Conservation (phyloP, 2,888 invertebrate species). For the Stenodera caucasica region DNA sequence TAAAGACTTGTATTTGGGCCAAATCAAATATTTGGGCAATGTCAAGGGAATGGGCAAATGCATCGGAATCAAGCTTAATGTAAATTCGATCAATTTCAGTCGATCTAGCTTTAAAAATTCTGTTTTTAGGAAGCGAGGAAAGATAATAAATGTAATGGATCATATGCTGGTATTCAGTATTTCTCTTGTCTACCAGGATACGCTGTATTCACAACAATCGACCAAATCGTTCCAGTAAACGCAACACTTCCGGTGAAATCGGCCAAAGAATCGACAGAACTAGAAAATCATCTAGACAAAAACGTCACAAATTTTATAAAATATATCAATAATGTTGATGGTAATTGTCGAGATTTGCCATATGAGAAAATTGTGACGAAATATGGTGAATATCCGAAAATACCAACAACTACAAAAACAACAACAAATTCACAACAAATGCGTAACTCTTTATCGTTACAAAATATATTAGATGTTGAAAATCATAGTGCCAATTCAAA, state of each 20-base stretch:
- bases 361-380: slow-evolving; percentile 48
- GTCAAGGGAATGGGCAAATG: slow-evolving; percentile 61
- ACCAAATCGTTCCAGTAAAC: slow-evolving; percentile 40
- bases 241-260: slow-evolving; percentile 21
- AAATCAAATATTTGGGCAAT: slow-evolving; percentile 60
- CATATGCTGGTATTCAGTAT: slow-evolving; percentile 51
- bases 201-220: slow-evolving; percentile 53
- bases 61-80: slow-evolving; percentile 62
- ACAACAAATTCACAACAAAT: slow-evolving; percentile 37
- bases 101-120: background rate
- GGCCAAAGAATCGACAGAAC: slow-evolving; percentile 26
- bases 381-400: slow-evolving; percentile 41
- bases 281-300: slow-evolving; percentile 39
- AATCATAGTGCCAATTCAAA: slow-evolving; percentile 48
- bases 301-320: slow-evolving; percentile 38
- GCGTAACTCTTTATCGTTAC: slow-evolving; percentile 48
- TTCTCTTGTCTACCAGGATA: slow-evolving; percentile 50
- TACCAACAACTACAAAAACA: slow-evolving; percentile 20
- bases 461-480: slow-evolving; percentile 48
- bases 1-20: slow-evolving; percentile 49
- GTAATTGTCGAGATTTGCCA: slow-evolving; percentile 30
- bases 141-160: slow-evolving; percentile 51
- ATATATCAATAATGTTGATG: slow-evolving; percentile 10
- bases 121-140: slow-evolving; percentile 45
- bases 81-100: slow-evolving; percentile 43